Conservation (phyloP, 1,140 invertebrate species). For the Drosophila nannoptera region DNA sequence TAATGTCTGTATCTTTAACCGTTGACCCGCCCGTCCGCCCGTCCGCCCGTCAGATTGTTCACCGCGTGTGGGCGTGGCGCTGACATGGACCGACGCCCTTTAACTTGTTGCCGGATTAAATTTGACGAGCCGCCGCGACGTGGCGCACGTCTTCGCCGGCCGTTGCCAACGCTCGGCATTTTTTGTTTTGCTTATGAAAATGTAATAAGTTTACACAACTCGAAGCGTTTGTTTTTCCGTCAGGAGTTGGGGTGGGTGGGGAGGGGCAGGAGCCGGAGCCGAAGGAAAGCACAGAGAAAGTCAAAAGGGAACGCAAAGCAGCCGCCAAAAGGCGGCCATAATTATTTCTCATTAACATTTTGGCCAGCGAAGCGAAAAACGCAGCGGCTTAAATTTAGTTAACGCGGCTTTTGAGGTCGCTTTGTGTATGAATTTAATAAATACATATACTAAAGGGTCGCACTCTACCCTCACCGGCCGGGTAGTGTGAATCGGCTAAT, state of each 20-base stretch:
- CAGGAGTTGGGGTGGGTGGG: too few relatives aligned
- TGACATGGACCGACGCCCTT: slow-evolving; percentile 17
- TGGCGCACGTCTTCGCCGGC: background rate
- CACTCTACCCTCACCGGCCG: background rate
- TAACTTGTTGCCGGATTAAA: slow-evolving; percentile 49
- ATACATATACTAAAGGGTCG: slow-evolving; percentile 37
- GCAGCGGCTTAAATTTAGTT: slow-evolving; percentile 59
- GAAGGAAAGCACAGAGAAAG: too few relatives aligned
- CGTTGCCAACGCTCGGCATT: slow-evolving; percentile 3
- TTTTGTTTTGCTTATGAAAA: slow-evolving; percentile 50
- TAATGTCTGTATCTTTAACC: slow-evolving; percentile 36
- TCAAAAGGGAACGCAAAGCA: background rate
- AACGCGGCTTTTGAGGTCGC: slow-evolving; percentile 44
- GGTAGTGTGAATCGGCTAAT: background rate
- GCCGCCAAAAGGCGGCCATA: slow-evolving; percentile 38
- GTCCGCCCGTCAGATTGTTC: too few relatives aligned
- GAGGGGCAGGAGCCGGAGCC: too few relatives aligned
- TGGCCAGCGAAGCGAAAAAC: slow-evolving; percentile 58
- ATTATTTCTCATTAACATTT: slow-evolving; percentile 73
- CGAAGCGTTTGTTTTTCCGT: slow-evolving; percentile 12
- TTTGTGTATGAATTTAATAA: slow-evolving; percentile 36
- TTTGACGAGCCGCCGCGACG: slow-evolving; percentile 27
- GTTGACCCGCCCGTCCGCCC: slow-evolving; percentile 14
- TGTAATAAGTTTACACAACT: slow-evolving; percentile 45
- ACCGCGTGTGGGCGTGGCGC: background rate